These are phyloP conservation scores for Parauchenoglanis punctatus DNA, from an alignment of 2,797 vertebrate species.

Conservation along the genomic window DNA sequence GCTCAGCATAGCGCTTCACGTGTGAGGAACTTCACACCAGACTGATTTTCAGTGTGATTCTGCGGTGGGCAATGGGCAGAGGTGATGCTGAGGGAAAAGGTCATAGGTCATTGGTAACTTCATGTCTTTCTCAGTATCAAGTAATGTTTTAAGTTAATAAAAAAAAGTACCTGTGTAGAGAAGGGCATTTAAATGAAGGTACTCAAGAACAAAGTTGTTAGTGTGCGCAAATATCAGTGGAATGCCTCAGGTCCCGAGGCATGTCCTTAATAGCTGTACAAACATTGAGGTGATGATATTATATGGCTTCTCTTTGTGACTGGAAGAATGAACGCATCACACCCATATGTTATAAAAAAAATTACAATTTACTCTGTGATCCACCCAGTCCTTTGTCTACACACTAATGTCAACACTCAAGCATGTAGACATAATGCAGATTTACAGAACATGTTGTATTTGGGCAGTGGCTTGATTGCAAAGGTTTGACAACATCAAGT, in stretches of 20 bases:
- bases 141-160: not conserved
- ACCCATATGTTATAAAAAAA: constrained; percentile 54
- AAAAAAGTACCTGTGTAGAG: not conserved
- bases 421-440: constrained; percentile 50
- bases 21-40: too few species aligned
- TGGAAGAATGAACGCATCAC: constrained; percentile 41
- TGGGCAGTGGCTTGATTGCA: constrained; percentile 28
- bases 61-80: not conserved
- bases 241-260: constrained; percentile 18
- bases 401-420: constrained; percentile 45
- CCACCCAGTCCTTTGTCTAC: constrained; percentile 59
- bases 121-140: not conserved
- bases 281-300: constrained; percentile 48
- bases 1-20: not conserved
- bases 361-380: constrained; percentile 43
- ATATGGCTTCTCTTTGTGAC: constrained; percentile 44
- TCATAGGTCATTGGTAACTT: not conserved
- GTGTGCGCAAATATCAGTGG: constrained; percentile 10
- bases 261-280: constrained; percentile 51
- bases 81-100: not conserved
- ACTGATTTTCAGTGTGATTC: not conserved
- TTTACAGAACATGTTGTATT: constrained; percentile 47
- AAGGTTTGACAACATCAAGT: constrained; percentile 38
- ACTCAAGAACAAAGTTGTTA: constrained; percentile 29
- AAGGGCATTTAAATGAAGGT: constrained; percentile 32